These are phyloP conservation scores for Engraulis encrasicolus DNA, from an alignment of 2,113 vertebrate genomes.

Conservation along the genomic window DNA sequence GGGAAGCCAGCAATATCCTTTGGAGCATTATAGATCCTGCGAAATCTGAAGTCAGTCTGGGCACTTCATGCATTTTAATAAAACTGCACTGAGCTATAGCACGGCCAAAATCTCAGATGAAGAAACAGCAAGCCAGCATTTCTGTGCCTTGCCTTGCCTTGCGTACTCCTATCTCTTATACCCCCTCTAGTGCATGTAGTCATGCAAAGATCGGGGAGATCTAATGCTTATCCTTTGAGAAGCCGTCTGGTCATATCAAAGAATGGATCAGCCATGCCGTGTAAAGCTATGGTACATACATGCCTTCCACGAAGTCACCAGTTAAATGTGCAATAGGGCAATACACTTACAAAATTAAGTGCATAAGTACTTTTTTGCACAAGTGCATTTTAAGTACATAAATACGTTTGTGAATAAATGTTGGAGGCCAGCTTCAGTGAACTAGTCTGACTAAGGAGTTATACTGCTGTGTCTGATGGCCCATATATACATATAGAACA, in stretches of 20 bases:
- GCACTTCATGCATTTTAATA: conserved; percentile 11
- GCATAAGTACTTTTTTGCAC: too few relatives aligned
- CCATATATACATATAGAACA: not conserved
- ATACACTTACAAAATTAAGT: too few relatives aligned
- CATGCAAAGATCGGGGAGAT: not conserved
- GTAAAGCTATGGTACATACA: not conserved
- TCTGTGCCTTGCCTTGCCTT: too few relatives aligned
- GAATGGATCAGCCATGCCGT: not conserved
- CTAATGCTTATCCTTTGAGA: not conserved
- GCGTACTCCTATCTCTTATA: not conserved
- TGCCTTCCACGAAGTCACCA: not conserved
- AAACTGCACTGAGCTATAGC: conserved; percentile 3
- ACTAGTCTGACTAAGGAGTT: not conserved
- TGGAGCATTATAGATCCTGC: not conserved
- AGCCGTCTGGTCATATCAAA: not conserved
- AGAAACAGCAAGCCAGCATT: conserved; percentile 4
- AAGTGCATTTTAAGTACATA: too few relatives aligned
- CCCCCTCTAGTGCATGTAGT: not conserved
- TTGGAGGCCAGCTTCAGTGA: not conserved
- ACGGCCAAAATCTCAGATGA: not conserved
- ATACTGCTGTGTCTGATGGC: not conserved
- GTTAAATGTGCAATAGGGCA: not conserved
- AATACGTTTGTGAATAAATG: too few relatives aligned
- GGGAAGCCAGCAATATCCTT: not conserved
- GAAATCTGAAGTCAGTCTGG: conserved; percentile 6